Conservation (phyloP, 2,888 invertebrate genomes). For the Torymus texanus region DNA sequence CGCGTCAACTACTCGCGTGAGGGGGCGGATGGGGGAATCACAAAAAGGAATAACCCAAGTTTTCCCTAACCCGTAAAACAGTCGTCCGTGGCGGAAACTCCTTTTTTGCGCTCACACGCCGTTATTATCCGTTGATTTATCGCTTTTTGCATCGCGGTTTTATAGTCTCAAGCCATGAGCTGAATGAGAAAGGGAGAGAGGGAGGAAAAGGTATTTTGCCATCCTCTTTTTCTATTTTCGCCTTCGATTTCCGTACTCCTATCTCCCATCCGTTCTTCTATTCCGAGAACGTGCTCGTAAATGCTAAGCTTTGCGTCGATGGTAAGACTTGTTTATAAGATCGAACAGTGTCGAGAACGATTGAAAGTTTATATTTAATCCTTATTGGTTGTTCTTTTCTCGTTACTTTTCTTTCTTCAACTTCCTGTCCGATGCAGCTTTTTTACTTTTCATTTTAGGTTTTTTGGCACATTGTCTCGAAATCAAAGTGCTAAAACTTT, state of each 20-base stretch:
- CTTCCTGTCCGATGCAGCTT: no score
- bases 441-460: no score
- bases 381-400: no score
- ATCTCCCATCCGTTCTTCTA: no score
- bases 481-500: no score
- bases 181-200: no score
- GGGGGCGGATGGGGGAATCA: slow-evolving; percentile 44
- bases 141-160: slow-evolving; percentile 34
- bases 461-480: no score
- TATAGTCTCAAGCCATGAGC: slow-evolving; percentile 6
- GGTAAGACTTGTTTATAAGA: slow-evolving; percentile 4
- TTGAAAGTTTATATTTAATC: no score
- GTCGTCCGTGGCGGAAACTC: slow-evolving; percentile 55
- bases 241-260: no score
- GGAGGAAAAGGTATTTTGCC: not conserved
- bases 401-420: no score
- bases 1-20: not conserved
- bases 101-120: not conserved
- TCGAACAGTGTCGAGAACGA: not conserved
- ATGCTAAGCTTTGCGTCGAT: no score
- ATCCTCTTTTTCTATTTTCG: not conserved
- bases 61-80: slow-evolving; percentile 61
- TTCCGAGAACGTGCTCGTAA: no score
- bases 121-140: slow-evolving; percentile 42
- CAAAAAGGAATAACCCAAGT: slow-evolving; percentile 61